These are phyloP conservation scores for Tangara arthus DNA, from an alignment of 2,797 vertebrate genomes.

Conservation along the genomic window DNA sequence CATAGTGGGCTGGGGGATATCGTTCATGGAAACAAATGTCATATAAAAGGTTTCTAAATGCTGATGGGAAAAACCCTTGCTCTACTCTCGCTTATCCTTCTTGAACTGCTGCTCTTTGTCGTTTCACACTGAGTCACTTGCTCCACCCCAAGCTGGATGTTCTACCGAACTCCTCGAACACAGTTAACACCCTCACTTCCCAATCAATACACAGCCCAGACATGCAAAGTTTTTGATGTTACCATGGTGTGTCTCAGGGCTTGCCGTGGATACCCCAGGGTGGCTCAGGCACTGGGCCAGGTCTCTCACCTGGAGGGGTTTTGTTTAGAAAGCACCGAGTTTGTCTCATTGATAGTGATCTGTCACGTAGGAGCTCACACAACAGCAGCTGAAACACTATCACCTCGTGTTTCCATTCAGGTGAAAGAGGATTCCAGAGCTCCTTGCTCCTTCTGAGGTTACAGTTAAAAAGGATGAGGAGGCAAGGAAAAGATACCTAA, in stretches of 20 bases:
- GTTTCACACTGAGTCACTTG: background rate
- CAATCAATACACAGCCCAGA: background rate
- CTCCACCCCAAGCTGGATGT: background rate
- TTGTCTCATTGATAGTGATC: background rate
- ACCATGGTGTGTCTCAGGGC: background rate
- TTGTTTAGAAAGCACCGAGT: background rate
- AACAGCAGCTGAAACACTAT: background rate
- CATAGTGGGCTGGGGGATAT: rapidly evolving
- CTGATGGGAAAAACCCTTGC: background rate
- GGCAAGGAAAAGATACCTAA: background rate
- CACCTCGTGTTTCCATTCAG: background rate
- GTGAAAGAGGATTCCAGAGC: background rate
- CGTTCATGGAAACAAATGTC: background rate
- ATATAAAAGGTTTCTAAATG: background rate
- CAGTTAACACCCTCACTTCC: background rate
- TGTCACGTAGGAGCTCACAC: background rate
- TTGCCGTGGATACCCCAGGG: background rate
- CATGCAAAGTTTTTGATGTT: background rate
- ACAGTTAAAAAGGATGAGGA: background rate
- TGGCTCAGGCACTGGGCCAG: background rate
- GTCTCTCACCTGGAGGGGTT: background rate
- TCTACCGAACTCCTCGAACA: background rate
- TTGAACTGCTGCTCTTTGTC: background rate
- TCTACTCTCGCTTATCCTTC: background rate
- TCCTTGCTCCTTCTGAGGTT: background rate